These are phyloP conservation scores for Penaeus chinensis DNA, from an alignment of 1,140 invertebrate species.

Conservation along the genomic window DNA sequence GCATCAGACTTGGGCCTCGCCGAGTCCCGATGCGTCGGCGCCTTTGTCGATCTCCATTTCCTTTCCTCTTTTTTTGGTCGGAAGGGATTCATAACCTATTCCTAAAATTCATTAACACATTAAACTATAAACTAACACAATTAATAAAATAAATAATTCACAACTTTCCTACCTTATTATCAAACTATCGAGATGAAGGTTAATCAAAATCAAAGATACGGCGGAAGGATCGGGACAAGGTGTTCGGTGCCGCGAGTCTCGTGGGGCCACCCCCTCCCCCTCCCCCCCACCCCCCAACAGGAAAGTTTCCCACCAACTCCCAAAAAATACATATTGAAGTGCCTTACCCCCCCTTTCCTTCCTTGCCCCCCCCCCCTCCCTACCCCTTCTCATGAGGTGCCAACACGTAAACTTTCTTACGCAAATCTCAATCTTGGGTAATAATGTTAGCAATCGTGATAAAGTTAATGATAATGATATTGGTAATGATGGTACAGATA, in stretches of 20 bases:
- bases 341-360: neutral
- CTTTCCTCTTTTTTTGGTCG: no score
- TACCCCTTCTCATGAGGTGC: slow-evolving; percentile 1
- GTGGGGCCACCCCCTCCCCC: neutral
- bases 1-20: slow-evolving; percentile 31
- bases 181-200: neutral
- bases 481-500: neutral
- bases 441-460: neutral
- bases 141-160: no score
- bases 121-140: no score
- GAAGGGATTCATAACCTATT: no score
- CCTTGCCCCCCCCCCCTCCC: slow-evolving; percentile 4
- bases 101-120: no score
- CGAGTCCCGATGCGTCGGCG: neutral
- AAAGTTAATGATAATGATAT: neutral
- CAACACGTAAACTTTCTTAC: no score
- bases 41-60: no score
- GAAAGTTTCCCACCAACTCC: slow-evolving; percentile 49
- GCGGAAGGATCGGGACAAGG: slow-evolving; percentile 24
- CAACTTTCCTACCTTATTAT: neutral
- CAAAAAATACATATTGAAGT: slow-evolving; percentile 53
- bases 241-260: neutral
- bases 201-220: neutral
- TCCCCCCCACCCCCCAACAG: neutral
- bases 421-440: neutral